These are phyloP conservation scores for Amphiura filiformis DNA, from an alignment of 35 echinoderm and acorn worm species.

Conservation along the genomic window DNA sequence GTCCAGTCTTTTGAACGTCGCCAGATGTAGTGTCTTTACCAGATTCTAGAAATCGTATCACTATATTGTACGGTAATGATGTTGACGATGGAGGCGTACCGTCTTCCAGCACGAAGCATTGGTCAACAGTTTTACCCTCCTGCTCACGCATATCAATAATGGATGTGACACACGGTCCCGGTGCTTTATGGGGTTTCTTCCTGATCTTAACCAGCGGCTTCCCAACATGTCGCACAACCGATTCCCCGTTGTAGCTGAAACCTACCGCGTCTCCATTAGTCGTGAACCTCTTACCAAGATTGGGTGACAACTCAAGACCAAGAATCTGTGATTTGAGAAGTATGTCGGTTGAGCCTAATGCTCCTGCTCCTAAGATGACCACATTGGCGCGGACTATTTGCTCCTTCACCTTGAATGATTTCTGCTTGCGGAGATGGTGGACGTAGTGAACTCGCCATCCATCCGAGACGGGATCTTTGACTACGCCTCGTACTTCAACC, in stretches of 20 bases:
- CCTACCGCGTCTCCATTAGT: slow-evolving; percentile 71
- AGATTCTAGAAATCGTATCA: slow-evolving; percentile 24
- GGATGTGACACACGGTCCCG: slow-evolving; percentile 43
- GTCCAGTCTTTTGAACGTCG: slow-evolving; percentile 40
- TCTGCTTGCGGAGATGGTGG: slow-evolving; percentile 23
- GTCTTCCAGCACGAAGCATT: slow-evolving; percentile 63
- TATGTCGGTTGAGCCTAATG: slow-evolving; percentile 68
- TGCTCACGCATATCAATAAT: slow-evolving; percentile 59
- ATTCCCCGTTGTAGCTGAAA: slow-evolving; percentile 76
- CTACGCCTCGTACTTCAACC: slow-evolving; percentile 53
- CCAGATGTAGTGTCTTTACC: slow-evolving; percentile 63
- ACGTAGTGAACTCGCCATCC: slow-evolving; percentile 66
- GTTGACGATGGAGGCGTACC: slow-evolving; percentile 32
- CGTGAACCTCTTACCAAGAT: slow-evolving; percentile 55
- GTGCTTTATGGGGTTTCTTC: slow-evolving; percentile 33
- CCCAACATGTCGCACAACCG: slow-evolving; percentile 52
- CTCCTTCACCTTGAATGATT: slow-evolving; percentile 48
- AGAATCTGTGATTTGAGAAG: slow-evolving; percentile 56
- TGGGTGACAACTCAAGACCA: slow-evolving; percentile 44
- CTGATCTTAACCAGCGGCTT: slow-evolving; percentile 36
- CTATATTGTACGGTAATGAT: slow-evolving; percentile 44
- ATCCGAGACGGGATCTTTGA: slow-evolving; percentile 25
- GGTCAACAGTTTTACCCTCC: slow-evolving; percentile 30
- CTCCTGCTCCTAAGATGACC: slow-evolving; percentile 65
- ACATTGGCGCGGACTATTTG: slow-evolving; percentile 45